Conservation (phyloP, 2,113 vertebrate species). For the Ictidomys tridecemlineatus region DNA sequence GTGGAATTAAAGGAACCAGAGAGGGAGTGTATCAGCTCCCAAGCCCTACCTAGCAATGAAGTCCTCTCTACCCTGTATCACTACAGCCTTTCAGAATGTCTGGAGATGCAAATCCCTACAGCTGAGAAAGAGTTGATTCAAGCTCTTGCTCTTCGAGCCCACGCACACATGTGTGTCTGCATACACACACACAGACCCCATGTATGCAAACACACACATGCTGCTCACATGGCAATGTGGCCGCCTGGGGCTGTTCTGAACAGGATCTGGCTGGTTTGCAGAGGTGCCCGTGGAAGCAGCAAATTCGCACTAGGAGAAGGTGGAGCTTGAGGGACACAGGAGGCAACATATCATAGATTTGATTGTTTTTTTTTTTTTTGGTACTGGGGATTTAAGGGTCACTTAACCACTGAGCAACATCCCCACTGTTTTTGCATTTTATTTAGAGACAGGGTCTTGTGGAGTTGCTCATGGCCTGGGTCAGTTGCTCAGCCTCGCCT, state of each 20-base stretch:
- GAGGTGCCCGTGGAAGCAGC: accelerated
- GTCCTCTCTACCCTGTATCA: neutral
- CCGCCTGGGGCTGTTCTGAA: neutral
- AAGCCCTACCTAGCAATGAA: conserved; percentile 68
- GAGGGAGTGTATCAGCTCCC: conserved; percentile 35
- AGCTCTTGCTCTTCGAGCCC: neutral
- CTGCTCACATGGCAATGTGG: neutral
- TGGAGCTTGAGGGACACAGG: neutral
- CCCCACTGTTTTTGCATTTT: too few relatives aligned
- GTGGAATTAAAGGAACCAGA: conserved; percentile 51
- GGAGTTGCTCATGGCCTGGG: too few relatives aligned
- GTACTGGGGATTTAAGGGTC: too few relatives aligned
- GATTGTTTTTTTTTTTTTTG: too few relatives aligned
- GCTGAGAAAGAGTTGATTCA: neutral
- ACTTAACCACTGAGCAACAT: too few relatives aligned
- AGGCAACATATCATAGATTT: neutral
- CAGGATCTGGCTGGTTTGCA: neutral
- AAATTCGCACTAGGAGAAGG: neutral
- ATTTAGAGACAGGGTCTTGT: too few relatives aligned
- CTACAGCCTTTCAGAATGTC: conserved; percentile 32
- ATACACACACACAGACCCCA: too few relatives aligned
- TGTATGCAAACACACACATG: neutral
- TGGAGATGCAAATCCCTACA: neutral
- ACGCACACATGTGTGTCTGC: too few relatives aligned
- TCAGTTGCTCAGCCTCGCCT: too few relatives aligned